Base-by-base conservation (phyloP, 2,888 invertebrate genomes). In the Platycheirus rosarum region DNA sequence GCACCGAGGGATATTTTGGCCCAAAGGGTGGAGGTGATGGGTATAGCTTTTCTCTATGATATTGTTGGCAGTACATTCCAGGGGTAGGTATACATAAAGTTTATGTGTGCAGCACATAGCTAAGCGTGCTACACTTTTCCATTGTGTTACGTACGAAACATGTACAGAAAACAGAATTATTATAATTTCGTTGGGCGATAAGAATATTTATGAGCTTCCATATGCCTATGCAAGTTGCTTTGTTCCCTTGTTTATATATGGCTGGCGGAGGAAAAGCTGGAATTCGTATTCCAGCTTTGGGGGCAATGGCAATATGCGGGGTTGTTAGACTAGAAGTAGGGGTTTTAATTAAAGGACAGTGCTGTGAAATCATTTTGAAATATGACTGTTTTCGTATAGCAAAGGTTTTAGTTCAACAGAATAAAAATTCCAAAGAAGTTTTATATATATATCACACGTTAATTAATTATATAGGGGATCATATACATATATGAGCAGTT, bases 101-200 rank as follows among this genome's bases (percentile, higher is more conserved):
- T 73, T 77, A 77, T 82, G 77, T 82, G 76, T 82, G 62, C 49
- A 48, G 71, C 55, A 82, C 71, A 82, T 76, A 71, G 32, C 76
- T 63, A 44, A 76, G 68, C 77, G 82, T 76, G 60, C 60, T 29
- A 44, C 35, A 63, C 9, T 62, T 26, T 49, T 44, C 37, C 37
- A 57, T 77, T 77, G 66, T 82, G 57, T 77, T 77, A 62, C 77
- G 57, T 71, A 62, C 80, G 60, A 80, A 60, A 53, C 75, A 66
- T 75, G 74, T 71, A 65, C 53, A 2, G 18, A 29, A 29, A 44
- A 68, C 63, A 57, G 60, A 75, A 80, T 73, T 77, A 82, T 82
- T 82, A 82, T 82, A 82, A 76, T 82, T 77, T 77, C 53, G 63
- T 82, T 42, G 49, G 71, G 73, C 76, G 77, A 82, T 77, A 82